phyloP scores from a whole-genome alignment of 2,888 invertebrate species.

The Helleia helle region DNA sequence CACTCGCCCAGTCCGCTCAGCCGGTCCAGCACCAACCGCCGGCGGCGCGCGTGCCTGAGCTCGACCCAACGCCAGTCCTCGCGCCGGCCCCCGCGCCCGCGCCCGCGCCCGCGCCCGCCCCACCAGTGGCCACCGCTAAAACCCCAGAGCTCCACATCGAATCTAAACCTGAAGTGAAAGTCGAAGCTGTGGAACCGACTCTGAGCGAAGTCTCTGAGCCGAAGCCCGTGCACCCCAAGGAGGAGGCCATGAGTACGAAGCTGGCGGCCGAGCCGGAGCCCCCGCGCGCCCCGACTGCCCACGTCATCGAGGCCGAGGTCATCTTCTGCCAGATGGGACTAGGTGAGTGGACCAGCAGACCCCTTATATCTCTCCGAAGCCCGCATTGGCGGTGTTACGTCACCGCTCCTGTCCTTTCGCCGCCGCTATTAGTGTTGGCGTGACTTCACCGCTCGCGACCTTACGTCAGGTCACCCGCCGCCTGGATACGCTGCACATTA shows the following conservation, averaged over 20 bases:
- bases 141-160: slow-evolving; percentile 22
- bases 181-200: slow-evolving; percentile 15
- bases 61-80: slow-evolving; percentile 43
- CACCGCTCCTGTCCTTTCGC: slow-evolving; percentile 9
- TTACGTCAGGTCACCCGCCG: too few species aligned
- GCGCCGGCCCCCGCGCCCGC: slow-evolving; percentile 24
- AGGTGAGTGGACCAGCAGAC: slow-evolving; percentile 72
- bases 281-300: slow-evolving; percentile 46
- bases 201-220: slow-evolving; percentile 18
- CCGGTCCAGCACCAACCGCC: slow-evolving; percentile 25
- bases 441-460: slow-evolving; percentile 16
- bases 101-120: slow-evolving; percentile 23
- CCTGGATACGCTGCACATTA: too few species aligned
- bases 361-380: too few species aligned
- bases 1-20: slow-evolving; percentile 26
- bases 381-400: slow-evolving; percentile 11
- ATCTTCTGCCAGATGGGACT: slow-evolving; percentile 83
- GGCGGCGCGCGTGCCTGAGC: slow-evolving; percentile 16
- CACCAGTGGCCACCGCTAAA: slow-evolving; percentile 21
- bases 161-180: slow-evolving; percentile 20
- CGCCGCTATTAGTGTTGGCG: slow-evolving; percentile 24
- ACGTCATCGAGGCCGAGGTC: slow-evolving; percentile 78
- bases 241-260: slow-evolving; percentile 30
- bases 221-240: slow-evolving; percentile 23
- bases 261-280: slow-evolving; percentile 29